Conservation (phyloP, 2,888 invertebrate species). For the Phengaris alcon region DNA sequence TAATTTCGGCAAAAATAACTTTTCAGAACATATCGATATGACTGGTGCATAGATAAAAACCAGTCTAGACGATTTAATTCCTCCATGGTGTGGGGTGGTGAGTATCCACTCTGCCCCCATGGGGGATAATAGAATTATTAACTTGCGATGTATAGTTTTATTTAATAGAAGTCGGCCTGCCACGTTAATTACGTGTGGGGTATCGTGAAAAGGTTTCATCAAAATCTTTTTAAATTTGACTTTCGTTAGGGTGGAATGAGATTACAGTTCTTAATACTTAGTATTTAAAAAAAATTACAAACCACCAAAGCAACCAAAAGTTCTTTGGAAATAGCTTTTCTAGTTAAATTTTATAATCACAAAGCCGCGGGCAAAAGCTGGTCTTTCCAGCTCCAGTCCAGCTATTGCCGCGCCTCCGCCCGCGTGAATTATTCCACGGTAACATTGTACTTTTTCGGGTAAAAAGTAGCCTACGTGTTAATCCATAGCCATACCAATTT, state of each 20-base stretch:
- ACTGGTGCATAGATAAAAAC: slow-evolving; percentile 24
- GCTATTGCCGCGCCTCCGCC: no score
- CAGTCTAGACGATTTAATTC: slow-evolving; percentile 27
- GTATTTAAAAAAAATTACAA: not conserved
- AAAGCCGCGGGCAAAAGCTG: no score
- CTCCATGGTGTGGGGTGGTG: slow-evolving; percentile 9
- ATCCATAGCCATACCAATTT: no score
- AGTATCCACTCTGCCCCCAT: slow-evolving; percentile 14
- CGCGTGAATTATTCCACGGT: no score
- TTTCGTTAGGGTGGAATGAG: not conserved
- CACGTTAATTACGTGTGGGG: slow-evolving; percentile 8
- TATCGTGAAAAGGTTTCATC: not conserved
- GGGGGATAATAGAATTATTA: slow-evolving; percentile 10
- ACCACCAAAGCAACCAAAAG: not conserved
- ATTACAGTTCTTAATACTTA: not conserved
- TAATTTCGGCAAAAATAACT: slow-evolving; percentile 14
- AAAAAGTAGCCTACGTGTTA: no score
- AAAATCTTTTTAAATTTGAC: not conserved
- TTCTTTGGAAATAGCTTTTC: not conserved
- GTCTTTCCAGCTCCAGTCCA: no score
- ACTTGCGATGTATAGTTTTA: slow-evolving; percentile 15
- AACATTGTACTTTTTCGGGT: no score
- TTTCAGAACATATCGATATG: slow-evolving; percentile 24
- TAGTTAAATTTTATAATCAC: no score
- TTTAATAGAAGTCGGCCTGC: slow-evolving; percentile 7